phyloP scores from a whole-genome alignment of 2,113 vertebrate species.

The Haplochromis vanheusdeni region DNA sequence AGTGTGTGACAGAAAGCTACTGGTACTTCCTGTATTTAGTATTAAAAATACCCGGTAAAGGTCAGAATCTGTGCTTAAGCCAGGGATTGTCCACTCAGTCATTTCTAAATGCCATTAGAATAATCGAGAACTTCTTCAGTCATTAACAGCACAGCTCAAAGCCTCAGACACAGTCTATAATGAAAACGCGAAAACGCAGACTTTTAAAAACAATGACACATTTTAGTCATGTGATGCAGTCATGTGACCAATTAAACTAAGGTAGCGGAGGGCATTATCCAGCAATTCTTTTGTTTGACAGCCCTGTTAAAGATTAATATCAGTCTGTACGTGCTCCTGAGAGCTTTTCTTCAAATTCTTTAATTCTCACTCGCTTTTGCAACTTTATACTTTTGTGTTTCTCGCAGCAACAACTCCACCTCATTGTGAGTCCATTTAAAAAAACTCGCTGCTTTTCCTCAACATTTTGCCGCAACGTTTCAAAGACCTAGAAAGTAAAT shows the following conservation, averaged over 20 bases:
- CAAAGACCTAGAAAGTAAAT: neutral
- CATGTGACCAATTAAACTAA: neutral
- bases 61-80: neutral
- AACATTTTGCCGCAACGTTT: fast-evolving
- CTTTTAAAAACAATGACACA: fast-evolving
- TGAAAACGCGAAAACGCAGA: neutral
- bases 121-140: neutral
- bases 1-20: neutral
- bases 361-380: neutral
- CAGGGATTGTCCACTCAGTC: neutral
- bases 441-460: fast-evolving
- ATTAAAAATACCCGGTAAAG: neutral
- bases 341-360: neutral
- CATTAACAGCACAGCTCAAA: neutral
- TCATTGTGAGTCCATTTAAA: neutral
- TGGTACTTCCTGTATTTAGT: neutral
- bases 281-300: neutral
- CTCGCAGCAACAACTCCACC: neutral
- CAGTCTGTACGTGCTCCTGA: fast-evolving
- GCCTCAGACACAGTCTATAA: neutral
- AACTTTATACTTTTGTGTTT: neutral
- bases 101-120: neutral
- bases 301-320: neutral
- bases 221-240: neutral
- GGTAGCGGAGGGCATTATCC: neutral